Evolutionary conservation across 2,797 vertebrate genomes (phyloP), one percentile per base, ranked within the genome.

Genomic region (Trichosurus vulpecula): DNA sequence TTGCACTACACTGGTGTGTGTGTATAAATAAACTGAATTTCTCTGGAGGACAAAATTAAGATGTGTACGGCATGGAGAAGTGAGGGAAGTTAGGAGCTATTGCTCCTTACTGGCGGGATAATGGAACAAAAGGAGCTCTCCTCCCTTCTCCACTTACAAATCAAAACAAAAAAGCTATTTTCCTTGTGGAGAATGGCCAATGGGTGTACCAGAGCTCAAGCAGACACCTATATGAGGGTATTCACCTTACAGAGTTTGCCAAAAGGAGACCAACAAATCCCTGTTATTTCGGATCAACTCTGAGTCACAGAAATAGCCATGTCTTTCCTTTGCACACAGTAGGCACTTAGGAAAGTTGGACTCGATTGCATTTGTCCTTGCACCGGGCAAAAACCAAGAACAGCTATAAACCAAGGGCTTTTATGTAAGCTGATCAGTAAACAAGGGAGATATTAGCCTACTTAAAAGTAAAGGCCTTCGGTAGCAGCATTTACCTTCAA

Each of bases 71-170:
- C 25, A 81, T 87, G 74, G 41, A 87, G 74, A 81, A 81, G 19
- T 47, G 16, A 47, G 66, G 66, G n/a, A 25, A 47, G 2, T 61
- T 89, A 54, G 81, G n/a, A 0, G 95, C 35, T 30, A 61, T n/a
- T 13, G 2, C 16, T 31, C 51, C 1, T 16, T 47, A 4, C 74
- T 30, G 41, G 41, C 14, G 0, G 0, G 9, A 53, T 41, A 90
- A 54, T 0, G 0, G n/a, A n/a, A n/a, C n/a, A 5, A 51, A 9
- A 47, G 25, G 27, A 87, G 41, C 9, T 58, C 0, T 14, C 53
- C 0, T 16, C 22, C 6, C 0, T 55, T 51, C n/a, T 58, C 13
- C 35, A 12, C 56, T 54, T 31, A 41, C 27, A 35, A 31, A 56
- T 52, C 12, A 47, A 52, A 47, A n/a, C 54, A 5, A 57, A 52